phyloP scores from a whole-genome alignment of 1,140 invertebrate genomes.

The Drosophila persimilis region DNA sequence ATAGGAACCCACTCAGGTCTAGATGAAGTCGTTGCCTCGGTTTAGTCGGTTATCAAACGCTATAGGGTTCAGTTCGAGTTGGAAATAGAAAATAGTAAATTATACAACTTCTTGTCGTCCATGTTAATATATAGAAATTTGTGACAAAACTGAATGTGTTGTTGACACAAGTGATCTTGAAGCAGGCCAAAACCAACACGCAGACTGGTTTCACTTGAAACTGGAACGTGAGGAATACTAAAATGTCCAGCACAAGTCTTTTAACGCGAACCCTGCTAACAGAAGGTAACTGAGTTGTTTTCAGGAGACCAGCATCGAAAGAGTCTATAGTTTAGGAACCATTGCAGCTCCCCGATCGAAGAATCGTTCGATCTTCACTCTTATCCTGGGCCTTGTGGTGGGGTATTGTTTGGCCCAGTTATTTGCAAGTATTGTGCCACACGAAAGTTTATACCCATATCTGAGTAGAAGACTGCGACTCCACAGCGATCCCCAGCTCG shows the following conservation, averaged over 20 bases:
- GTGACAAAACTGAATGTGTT: neutral
- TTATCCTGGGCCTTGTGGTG: conserved; percentile 43
- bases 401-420: conserved; percentile 41
- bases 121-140: neutral
- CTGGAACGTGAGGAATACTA: conserved; percentile 1
- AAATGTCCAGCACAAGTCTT: conserved; percentile 24
- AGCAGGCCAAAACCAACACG: too few relatives aligned
- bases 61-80: conserved; percentile 20
- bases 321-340: neutral
- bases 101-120: conserved; percentile 2
- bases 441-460: conserved; percentile 34
- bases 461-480: conserved; percentile 2
- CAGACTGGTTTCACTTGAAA: conserved; percentile 6
- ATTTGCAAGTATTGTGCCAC: conserved; percentile 9
- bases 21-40: neutral
- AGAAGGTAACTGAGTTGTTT: conserved; percentile 15
- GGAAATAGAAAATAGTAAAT: neutral
- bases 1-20: neutral
- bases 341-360: conserved; percentile 41
- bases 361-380: conserved; percentile 32
- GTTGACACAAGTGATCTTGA: conserved; percentile 38
- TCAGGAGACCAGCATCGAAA: neutral
- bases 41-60: conserved; percentile 19
- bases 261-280: conserved; percentile 18
- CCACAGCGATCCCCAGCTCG: neutral